Conservation (phyloP, 2,797 vertebrate genomes). For the Pangasius macronema region DNA sequence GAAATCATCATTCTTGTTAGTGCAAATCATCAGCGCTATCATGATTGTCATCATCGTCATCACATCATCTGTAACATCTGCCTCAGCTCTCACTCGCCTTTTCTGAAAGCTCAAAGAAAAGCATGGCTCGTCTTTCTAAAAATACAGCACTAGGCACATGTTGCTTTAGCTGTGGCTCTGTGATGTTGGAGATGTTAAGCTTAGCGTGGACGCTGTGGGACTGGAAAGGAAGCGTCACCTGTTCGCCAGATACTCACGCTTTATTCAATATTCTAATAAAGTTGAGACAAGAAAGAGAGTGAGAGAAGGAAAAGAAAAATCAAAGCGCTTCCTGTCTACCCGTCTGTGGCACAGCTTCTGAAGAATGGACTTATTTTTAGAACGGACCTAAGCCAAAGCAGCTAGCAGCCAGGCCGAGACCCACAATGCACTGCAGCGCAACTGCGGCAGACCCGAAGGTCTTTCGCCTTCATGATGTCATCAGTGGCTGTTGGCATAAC, state of each 20-base stretch:
- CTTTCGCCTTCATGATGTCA: not conserved
- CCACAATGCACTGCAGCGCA: slow-evolving; percentile 49
- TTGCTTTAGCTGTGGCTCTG: slow-evolving; percentile 72
- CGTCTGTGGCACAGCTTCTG: slow-evolving; percentile 78
- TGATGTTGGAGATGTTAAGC: slow-evolving; percentile 73
- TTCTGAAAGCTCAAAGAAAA: slow-evolving; percentile 47
- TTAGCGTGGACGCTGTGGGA: slow-evolving; percentile 71
- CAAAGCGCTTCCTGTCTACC: slow-evolving; percentile 81
- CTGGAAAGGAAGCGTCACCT: slow-evolving; percentile 77
- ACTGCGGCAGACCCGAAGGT: not conserved
- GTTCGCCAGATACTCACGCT: slow-evolving; percentile 78
- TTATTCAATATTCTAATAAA: slow-evolving; percentile 80
- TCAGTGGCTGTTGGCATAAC: not conserved
- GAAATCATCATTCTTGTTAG: not conserved
- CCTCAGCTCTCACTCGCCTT: slow-evolving; percentile 3
- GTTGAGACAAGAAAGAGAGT: slow-evolving; percentile 53
- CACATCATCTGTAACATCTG: slow-evolving; percentile 25
- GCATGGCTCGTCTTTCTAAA: slow-evolving; percentile 65
- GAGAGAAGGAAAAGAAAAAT: slow-evolving; percentile 65
- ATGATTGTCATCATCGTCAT: slow-evolving; percentile 17
- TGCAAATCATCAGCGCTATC: slow-evolving; percentile 11
- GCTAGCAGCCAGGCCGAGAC: slow-evolving; percentile 64
- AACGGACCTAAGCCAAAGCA: slow-evolving; percentile 69
- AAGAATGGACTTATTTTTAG: slow-evolving; percentile 77
- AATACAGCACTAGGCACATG: slow-evolving; percentile 69